These are phyloP conservation scores for Druon quercuslanigerum DNA, from an alignment of 1,140 invertebrate species.

Conservation along the genomic window DNA sequence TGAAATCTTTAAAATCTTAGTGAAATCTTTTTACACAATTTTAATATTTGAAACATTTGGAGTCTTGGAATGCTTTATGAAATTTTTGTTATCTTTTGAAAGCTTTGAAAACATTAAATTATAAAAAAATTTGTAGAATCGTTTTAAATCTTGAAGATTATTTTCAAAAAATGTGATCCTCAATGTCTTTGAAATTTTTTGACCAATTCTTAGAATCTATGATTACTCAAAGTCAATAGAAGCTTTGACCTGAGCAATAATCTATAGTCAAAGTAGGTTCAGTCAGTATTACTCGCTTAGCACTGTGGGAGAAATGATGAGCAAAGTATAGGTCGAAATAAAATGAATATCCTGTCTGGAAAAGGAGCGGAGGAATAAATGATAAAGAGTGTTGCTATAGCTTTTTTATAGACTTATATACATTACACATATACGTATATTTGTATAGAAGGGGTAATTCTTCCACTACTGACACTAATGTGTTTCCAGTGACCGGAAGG, in stretches of 20 bases:
- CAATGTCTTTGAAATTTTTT: too few relatives aligned
- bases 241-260: constrained; percentile 1
- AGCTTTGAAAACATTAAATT: too few relatives aligned
- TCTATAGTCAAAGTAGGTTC: not conserved
- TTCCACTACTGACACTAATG: constrained; percentile 52
- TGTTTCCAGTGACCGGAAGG: constrained; percentile 42
- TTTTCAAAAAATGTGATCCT: too few relatives aligned
- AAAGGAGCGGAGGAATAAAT: constrained; percentile 24
- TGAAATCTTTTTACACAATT: too few relatives aligned
- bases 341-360: constrained; percentile 13
- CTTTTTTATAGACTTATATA: not conserved
- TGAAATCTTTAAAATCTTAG: too few relatives aligned
- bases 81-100: too few relatives aligned
- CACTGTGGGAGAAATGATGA: not conserved
- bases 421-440: not conserved
- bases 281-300: not conserved
- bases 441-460: constrained; percentile 41
- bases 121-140: too few relatives aligned
- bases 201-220: too few relatives aligned
- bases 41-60: too few relatives aligned
- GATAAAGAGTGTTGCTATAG: constrained; percentile 25
- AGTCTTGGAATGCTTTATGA: too few relatives aligned
- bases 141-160: too few relatives aligned
- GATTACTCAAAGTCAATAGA: not conserved
- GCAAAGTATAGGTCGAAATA: not conserved